A percentile compares a stretch with the other conserved stretches of the same genome.
Conservation (phyloP, 2,113 vertebrate species). For the Phalacrocorax carbo region DNA sequence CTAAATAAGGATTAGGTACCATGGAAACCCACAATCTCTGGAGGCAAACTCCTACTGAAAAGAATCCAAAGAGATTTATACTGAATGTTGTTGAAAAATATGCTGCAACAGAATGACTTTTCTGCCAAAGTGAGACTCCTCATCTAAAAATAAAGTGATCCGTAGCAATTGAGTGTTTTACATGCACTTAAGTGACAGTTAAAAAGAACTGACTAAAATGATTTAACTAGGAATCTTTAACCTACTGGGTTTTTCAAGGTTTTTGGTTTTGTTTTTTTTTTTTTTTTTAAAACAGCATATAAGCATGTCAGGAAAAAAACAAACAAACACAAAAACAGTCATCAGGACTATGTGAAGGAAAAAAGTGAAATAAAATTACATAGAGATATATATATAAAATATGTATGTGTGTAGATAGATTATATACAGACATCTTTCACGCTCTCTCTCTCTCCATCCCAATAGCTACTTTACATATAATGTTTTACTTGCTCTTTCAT, state of each 20-base stretch:
- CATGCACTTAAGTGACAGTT: not conserved
- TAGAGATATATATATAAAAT: no score
- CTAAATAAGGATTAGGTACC: constrained; percentile 29
- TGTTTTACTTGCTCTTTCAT: not conserved
- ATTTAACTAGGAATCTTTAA: not conserved
- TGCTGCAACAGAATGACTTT: not conserved
- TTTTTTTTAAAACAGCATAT: not conserved
- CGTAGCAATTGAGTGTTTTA: not conserved
- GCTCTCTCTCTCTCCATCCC: not conserved
- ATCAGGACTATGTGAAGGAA: no score
- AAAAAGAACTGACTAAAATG: no score
- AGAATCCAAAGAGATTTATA: not conserved
- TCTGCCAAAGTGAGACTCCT: not conserved
- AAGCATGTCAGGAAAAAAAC: not conserved
- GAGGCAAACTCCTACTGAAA: not conserved
- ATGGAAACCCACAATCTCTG: constrained; percentile 50
- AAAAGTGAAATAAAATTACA: no score
- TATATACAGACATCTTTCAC: not conserved
- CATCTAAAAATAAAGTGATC: not conserved
- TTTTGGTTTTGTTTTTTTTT: no score
- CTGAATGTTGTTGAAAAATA: not conserved
- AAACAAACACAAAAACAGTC: not conserved
- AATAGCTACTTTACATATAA: not conserved
- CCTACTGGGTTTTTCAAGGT: not conserved
- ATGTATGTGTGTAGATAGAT: not conserved